A percentile compares a stretch with the other conserved stretches of the same genome.
Evolutionary conservation across 2,797 vertebrate genomes (phyloP).

Genomic region (Mastacembelus armatus): DNA sequence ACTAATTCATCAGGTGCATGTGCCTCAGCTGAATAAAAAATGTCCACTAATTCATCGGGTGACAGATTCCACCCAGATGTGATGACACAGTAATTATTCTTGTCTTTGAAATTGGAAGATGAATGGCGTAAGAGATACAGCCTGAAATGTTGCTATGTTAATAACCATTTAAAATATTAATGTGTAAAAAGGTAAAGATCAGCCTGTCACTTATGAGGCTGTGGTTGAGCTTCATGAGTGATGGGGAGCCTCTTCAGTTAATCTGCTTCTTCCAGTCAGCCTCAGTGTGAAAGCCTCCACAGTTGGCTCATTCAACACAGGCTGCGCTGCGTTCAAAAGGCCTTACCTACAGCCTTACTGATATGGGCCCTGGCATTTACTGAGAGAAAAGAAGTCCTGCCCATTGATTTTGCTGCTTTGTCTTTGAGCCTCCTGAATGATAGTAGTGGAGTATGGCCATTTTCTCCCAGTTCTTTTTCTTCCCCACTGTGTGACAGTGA

Average conservation of each 20-base stretch:
- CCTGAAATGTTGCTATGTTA: not conserved
- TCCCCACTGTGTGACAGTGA: not conserved
- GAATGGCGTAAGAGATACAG: not conserved
- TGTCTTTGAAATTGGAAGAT: slow-evolving; percentile 18
- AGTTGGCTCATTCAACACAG: slow-evolving; percentile 19
- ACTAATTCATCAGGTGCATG: not conserved
- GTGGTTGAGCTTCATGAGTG: slow-evolving; percentile 18
- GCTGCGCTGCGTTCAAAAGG: slow-evolving; percentile 13
- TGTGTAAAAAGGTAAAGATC: too few species aligned
- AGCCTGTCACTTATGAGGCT: too few species aligned
- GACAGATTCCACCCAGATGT: too few species aligned
- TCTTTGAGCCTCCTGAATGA: slow-evolving; percentile 13
- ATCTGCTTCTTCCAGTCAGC: slow-evolving; percentile 25
- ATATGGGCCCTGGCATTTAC: slow-evolving; percentile 24
- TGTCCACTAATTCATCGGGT: too few species aligned
- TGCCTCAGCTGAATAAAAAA: not conserved
- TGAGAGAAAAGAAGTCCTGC: slow-evolving; percentile 12
- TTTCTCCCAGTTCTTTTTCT: not conserved
- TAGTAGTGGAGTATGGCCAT: not conserved
- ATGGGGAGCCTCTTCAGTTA: slow-evolving; percentile 27
- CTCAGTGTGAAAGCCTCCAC: slow-evolving; percentile 20
- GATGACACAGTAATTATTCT: not conserved
- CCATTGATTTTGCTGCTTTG: slow-evolving; percentile 35
- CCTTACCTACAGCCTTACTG: slow-evolving; percentile 21
- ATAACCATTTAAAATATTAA: slow-evolving; percentile 7